phyloP scores from a whole-genome alignment of 2,113 vertebrate species.

The Rynchops niger region DNA sequence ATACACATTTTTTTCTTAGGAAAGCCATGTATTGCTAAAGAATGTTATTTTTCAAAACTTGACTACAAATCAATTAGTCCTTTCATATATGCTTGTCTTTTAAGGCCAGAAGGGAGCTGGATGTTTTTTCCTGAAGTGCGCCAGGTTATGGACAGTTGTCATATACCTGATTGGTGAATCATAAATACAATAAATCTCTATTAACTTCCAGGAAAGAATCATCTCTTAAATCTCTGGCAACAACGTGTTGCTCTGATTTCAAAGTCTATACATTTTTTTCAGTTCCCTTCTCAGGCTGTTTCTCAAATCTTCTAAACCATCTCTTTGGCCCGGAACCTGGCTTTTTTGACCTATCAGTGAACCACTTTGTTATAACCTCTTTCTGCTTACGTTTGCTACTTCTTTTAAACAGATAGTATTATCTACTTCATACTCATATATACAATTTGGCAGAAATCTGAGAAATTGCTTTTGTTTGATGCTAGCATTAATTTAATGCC shows the following conservation, averaged over 20 bases:
- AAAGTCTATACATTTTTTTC: not conserved
- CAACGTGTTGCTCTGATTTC: not conserved
- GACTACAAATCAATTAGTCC: not conserved
- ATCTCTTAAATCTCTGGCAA: not conserved
- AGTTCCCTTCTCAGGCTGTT: not conserved
- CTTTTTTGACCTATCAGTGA: not conserved
- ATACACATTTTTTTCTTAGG: not conserved
- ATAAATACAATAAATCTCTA: not conserved
- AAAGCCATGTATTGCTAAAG: not conserved
- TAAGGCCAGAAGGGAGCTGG: not conserved
- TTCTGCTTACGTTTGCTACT: not conserved
- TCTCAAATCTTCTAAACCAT: not conserved
- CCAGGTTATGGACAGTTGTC: not conserved
- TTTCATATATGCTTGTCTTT: not conserved
- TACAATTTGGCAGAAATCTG: not conserved
- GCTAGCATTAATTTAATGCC: not conserved
- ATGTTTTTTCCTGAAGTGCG: not conserved
- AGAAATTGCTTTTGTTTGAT: not conserved
- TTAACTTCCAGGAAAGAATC: not conserved
- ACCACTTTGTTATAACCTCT: not conserved
- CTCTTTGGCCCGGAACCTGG: not conserved
- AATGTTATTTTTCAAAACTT: not conserved
- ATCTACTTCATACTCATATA: not conserved
- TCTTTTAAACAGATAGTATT: not conserved
- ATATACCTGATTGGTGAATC: not conserved